Base-by-base conservation (phyloP, 1,140 invertebrate species). In the Ceratitis capitata region DNA sequence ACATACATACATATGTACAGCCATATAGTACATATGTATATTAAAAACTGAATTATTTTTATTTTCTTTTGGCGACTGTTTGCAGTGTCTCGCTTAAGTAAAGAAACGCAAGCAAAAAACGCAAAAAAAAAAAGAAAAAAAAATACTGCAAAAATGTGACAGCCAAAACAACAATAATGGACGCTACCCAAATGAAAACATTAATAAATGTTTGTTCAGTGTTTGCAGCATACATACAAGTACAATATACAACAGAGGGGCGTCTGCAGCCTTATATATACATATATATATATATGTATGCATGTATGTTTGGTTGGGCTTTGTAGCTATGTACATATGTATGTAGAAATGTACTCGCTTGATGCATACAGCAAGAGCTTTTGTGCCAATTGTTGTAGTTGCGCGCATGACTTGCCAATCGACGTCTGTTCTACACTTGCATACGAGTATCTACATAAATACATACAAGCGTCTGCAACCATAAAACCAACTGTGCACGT, bases 91-190 rank as follows among this genome's bases (percentile, higher is more conserved):
- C 39, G n/a, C 39, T 78, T 78, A 78, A 78, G 7, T 42, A 35
- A 23, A 49, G 35, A 32, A 64, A 85, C 35, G 42, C 56, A 42
- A 39, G 49, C n/a, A 58, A 87, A 85, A 86, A 83, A n/a, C n/a
- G n/a, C n/a, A n/a, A n/a, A n/a, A n/a, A n/a, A n/a, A n/a, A n/a
- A n/a, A n/a, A 87, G 84, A n/a, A n/a, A n/a, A n/a, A n/a, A n/a
- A n/a, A n/a, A n/a, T n/a, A n/a, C n/a, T n/a, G 35, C 56, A 87
- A 83, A 84, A 83, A 69, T 32, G n/a, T 51, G 58, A 86, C 69
- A 64, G 35, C 85, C 47, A 9, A 64, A n/a, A n/a, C n/a, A 78
- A 82, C 64, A 85, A 82, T 49, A 85, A 78, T 74, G 69, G 69
- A 16, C 1, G 47, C 23, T 51, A 78, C 74, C n/a, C 51, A 78